These are phyloP conservation scores for Sterna hirundo DNA, from an alignment of 2,113 vertebrate genomes.

Conservation along the genomic window DNA sequence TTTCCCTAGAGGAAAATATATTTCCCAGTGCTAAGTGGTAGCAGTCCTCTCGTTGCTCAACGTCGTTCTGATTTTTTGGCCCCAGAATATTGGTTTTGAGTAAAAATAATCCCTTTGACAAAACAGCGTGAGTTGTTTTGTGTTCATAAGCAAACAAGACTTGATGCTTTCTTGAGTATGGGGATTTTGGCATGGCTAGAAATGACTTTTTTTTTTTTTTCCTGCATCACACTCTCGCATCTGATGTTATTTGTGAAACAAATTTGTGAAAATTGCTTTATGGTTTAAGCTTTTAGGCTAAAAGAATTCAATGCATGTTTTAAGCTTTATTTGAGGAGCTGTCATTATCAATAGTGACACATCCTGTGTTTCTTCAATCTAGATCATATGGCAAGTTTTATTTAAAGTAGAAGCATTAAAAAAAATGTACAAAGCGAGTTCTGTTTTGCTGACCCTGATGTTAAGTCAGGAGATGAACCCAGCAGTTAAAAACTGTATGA, in stretches of 20 bases:
- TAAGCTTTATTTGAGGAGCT: background rate
- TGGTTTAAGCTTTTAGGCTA: background rate
- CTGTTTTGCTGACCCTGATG: background rate
- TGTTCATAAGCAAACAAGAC: background rate
- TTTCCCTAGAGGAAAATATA: background rate
- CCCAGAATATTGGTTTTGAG: background rate
- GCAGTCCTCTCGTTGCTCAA: background rate
- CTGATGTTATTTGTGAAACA: background rate
- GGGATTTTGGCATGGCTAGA: background rate
- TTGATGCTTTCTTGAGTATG: background rate
- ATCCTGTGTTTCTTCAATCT: background rate
- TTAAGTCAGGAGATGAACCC: background rate
- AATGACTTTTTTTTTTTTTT: background rate
- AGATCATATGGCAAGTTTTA: background rate
- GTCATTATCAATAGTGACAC: background rate
- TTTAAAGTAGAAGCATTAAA: background rate
- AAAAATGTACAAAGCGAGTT: background rate
- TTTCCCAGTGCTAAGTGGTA: background rate
- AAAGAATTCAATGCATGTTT: background rate
- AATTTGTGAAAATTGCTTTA: background rate
- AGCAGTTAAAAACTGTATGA: background rate
- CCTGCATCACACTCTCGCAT: background rate
- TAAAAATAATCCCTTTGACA: background rate
- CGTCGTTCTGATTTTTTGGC: background rate
- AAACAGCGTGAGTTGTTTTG: background rate